Evolutionary conservation across 2,797 vertebrate genomes (phyloP).

Genomic region (Clamator glandarius): DNA sequence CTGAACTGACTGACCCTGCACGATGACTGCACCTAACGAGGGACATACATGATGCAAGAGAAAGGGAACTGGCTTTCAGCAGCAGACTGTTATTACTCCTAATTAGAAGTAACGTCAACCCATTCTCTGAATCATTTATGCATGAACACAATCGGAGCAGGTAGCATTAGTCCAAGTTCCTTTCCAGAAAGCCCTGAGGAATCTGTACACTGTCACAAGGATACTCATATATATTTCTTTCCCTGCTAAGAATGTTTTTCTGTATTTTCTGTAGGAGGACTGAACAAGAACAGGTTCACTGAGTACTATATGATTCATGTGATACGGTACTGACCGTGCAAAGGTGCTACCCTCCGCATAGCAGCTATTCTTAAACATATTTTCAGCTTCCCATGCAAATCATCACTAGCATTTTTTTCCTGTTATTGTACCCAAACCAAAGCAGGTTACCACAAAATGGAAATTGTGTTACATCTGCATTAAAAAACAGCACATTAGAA

Average conservation of each 20-base stretch:
- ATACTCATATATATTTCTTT: background rate
- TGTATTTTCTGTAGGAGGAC: constrained; percentile 29
- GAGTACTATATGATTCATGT: constrained; percentile 4
- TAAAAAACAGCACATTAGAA: background rate
- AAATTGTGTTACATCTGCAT: background rate
- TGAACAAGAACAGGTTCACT: background rate
- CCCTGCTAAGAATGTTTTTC: constrained; percentile 28
- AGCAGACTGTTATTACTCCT: constrained; percentile 45
- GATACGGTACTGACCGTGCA: background rate
- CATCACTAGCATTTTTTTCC: constrained; percentile 20
- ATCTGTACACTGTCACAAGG: constrained; percentile 9
- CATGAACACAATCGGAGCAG: constrained; percentile 49
- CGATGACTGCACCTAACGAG: background rate
- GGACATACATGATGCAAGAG: too few relatives aligned
- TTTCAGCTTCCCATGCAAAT: constrained; percentile 47
- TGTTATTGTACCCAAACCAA: background rate
- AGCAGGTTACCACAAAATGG: background rate
- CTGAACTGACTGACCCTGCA: background rate
- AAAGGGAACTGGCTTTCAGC: background rate
- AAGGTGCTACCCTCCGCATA: background rate
- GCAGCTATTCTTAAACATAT: background rate
- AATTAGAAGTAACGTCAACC: constrained; percentile 59
- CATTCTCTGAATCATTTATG: constrained; percentile 58
- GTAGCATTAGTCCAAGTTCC: constrained; percentile 55
- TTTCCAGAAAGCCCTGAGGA: constrained; percentile 29